Conservation (phyloP, 2,888 invertebrate genomes). For the Digitonthophagus gazella region DNA sequence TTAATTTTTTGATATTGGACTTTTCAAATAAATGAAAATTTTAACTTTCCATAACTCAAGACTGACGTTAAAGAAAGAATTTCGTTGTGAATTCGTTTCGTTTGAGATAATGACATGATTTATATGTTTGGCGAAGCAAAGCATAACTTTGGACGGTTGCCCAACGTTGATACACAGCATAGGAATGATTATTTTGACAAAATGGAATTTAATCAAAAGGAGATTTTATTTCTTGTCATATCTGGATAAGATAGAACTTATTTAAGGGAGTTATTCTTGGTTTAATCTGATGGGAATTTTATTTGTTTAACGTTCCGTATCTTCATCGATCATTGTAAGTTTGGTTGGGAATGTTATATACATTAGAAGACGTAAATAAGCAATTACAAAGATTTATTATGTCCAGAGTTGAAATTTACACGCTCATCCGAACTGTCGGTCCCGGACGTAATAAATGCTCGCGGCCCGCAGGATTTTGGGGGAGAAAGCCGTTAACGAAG, state of each 20-base stretch:
- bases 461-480: constrained; percentile 27
- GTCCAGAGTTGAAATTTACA: background rate
- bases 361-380: background rate
- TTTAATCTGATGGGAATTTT: background rate
- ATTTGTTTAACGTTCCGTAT: background rate
- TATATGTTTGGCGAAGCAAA: background rate
- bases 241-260: background rate
- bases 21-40: too few species aligned
- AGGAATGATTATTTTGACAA: background rate
- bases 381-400: background rate
- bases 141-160: background rate
- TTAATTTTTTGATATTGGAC: too few species aligned
- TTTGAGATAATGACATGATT: background rate
- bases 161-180: background rate
- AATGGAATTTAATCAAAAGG: background rate
- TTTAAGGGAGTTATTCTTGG: background rate
- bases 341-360: background rate
- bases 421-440: background rate
- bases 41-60: too few species aligned
- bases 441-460: background rate
- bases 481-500: constrained; percentile 41
- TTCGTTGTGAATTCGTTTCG: background rate
- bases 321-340: background rate
- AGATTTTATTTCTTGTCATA: background rate
- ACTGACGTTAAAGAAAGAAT: too few species aligned